Percentiles rank a stretch among this genome's conserved stretches.
phyloP scores from a whole-genome alignment of 2,113 vertebrate genomes.

The Eurypyga helias region DNA sequence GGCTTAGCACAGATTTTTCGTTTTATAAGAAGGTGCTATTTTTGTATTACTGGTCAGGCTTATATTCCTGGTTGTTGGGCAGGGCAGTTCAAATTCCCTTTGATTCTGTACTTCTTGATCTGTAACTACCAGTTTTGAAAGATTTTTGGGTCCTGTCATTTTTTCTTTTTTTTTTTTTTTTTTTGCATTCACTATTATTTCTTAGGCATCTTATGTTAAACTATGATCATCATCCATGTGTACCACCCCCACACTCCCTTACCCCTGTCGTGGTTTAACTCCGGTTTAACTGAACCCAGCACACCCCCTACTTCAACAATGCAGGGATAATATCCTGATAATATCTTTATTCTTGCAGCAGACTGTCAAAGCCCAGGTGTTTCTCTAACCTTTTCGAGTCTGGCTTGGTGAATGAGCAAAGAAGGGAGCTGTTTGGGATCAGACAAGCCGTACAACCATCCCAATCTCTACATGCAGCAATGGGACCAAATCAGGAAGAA shows the following conservation, averaged over 20 bases:
- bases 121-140: slow-evolving; percentile 60
- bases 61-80: slow-evolving; percentile 60
- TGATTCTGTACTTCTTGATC: slow-evolving; percentile 64
- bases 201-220: background rate
- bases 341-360: background rate
- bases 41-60: slow-evolving; percentile 67
- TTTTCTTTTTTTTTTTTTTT: background rate
- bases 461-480: background rate
- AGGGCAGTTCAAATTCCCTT: slow-evolving; percentile 54
- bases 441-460: background rate
- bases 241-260: background rate
- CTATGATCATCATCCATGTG: background rate
- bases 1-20: slow-evolving; percentile 72
- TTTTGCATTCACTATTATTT: background rate
- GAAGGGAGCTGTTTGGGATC: background rate
- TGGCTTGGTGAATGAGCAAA: background rate
- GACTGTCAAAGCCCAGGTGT: background rate
- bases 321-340: background rate
- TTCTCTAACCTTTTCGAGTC: background rate
- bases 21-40: slow-evolving; percentile 71
- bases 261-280: too few relatives aligned
- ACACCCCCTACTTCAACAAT: background rate
- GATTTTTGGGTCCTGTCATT: background rate
- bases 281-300: too few relatives aligned
- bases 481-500: background rate